Evolutionary conservation across 2,888 invertebrate species (phyloP).

Genomic region (Hermodice carunculata): DNA sequence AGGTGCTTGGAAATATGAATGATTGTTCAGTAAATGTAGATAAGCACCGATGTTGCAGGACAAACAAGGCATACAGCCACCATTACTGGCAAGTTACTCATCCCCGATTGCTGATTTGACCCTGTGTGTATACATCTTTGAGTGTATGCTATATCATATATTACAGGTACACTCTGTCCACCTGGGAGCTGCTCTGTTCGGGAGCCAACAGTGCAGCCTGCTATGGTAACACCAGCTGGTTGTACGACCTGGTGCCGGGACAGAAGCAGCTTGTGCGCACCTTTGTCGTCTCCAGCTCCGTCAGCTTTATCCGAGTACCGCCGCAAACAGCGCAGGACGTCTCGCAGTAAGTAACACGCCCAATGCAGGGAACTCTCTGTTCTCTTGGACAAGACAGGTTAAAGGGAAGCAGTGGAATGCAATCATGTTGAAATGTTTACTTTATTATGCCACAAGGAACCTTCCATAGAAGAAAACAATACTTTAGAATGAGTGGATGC

Average conservation of each 20-base stretch:
- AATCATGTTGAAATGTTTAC: too few relatives aligned
- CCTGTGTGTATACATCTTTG: too few relatives aligned
- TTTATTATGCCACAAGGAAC: too few relatives aligned
- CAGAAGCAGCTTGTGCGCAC: constrained; percentile 2
- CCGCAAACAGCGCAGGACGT: neutral
- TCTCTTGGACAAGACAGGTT: neutral
- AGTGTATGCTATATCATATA: neutral
- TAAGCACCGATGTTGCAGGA: too few relatives aligned
- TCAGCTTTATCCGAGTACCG: constrained; percentile 28
- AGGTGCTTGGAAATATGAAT: too few relatives aligned
- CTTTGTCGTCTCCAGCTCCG: constrained; percentile 27
- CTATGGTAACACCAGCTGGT: constrained; percentile 10
- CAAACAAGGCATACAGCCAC: too few relatives aligned
- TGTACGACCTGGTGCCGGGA: neutral
- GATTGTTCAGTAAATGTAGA: too few relatives aligned
- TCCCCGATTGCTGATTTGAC: too few relatives aligned
- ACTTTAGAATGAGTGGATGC: too few relatives aligned
- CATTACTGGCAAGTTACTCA: too few relatives aligned
- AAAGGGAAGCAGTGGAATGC: neutral
- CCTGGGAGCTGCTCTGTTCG: constrained; percentile 51
- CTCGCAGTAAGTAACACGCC: neutral
- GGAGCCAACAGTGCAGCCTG: constrained; percentile 44
- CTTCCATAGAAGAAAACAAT: too few relatives aligned
- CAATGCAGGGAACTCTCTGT: neutral
- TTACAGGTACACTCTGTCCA: constrained; percentile 52